These are phyloP conservation scores for Macropus fuliginosus DNA, from an alignment of 2,797 vertebrate genomes.

Conservation along the genomic window DNA sequence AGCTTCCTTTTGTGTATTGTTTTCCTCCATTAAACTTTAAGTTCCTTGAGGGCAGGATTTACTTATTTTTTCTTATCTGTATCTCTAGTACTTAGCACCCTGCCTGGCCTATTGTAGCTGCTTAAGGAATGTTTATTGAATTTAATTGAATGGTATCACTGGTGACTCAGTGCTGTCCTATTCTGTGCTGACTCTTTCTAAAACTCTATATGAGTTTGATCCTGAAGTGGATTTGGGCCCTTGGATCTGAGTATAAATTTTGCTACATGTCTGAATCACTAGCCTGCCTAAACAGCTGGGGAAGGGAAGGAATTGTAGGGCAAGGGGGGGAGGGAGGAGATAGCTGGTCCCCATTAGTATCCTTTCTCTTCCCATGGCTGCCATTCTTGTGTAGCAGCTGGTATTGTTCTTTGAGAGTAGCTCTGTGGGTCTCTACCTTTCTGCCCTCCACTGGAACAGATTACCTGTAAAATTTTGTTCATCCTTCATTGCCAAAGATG, in stretches of 20 bases:
- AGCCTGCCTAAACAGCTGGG: background rate
- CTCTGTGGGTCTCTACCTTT: background rate
- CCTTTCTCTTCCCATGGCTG: background rate
- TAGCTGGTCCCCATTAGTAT: background rate
- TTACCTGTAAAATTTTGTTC: background rate
- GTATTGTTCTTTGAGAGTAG: background rate
- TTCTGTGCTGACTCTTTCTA: background rate
- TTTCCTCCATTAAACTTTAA: too few species aligned
- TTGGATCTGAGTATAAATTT: background rate
- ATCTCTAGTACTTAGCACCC: background rate
- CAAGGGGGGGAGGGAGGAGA: background rate
- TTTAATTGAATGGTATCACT: too few species aligned
- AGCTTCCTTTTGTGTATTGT: too few species aligned
- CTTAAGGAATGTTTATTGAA: background rate
- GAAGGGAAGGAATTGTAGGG: background rate
- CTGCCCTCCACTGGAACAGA: background rate
- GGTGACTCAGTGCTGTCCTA: too few species aligned
- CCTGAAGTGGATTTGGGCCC: background rate
- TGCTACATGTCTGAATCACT: too few species aligned
- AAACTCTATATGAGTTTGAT: background rate
- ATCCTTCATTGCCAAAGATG: too few species aligned
- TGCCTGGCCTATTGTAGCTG: background rate
- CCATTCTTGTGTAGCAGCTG: too few species aligned
- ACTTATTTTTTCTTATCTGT: too few species aligned
- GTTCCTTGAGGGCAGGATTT: too few species aligned